Conservation (phyloP, 2,797 vertebrate species). For the Darevskia mixta region DNA sequence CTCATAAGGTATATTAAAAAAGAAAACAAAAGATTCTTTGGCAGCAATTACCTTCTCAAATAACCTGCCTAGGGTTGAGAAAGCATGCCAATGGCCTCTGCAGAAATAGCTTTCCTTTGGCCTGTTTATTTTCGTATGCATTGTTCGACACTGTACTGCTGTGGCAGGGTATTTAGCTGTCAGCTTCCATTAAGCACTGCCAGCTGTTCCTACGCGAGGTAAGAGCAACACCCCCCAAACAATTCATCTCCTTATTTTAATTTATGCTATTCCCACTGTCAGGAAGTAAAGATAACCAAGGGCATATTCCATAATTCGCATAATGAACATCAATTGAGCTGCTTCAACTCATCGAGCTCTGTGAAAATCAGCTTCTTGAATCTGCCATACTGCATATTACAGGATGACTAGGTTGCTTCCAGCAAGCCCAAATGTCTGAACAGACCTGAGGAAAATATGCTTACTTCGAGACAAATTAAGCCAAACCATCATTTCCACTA, state of each 20-base stretch:
- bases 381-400: neutral
- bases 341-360: constrained; percentile 33
- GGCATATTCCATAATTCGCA: constrained; percentile 58
- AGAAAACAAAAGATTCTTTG: constrained; percentile 70
- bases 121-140: constrained; percentile 80
- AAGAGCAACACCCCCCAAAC: constrained; percentile 63
- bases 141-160: constrained; percentile 78
- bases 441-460: constrained; percentile 13
- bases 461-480: neutral
- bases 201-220: constrained; percentile 63
- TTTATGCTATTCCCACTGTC: constrained; percentile 55
- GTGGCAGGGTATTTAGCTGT: constrained; percentile 76
- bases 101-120: constrained; percentile 76
- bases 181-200: constrained; percentile 76
- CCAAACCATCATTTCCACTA: neutral
- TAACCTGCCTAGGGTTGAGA: constrained; percentile 73
- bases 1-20: constrained; percentile 73
- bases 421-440: neutral
- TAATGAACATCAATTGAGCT: constrained; percentile 54
- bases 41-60: constrained; percentile 81
- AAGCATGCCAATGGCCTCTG: constrained; percentile 73
- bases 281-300: constrained; percentile 69
- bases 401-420: neutral
- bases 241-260: constrained; percentile 71
- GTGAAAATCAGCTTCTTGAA: neutral